Conservation (phyloP, 2,797 vertebrate species). For the Hybognathus amarus region DNA sequence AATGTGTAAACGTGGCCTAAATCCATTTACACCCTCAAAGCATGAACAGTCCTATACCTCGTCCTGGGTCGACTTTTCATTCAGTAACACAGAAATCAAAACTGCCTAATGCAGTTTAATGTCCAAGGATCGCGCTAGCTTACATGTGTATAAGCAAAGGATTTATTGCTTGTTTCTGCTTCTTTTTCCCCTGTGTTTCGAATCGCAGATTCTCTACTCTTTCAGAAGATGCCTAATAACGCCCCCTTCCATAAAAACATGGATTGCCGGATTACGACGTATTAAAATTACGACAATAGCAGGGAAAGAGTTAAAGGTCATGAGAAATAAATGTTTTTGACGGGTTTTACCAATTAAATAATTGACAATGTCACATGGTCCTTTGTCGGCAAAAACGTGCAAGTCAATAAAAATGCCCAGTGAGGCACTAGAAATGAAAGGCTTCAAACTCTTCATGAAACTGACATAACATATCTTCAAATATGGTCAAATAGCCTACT, state of each 20-base stretch:
- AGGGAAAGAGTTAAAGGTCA: background rate
- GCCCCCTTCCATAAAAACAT: background rate
- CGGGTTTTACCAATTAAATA: background rate
- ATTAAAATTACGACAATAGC: background rate
- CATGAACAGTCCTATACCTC: background rate
- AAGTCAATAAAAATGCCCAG: background rate
- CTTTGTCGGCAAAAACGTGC: background rate
- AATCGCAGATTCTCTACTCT: background rate
- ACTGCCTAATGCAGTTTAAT: background rate
- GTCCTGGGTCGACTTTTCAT: background rate
- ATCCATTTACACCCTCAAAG: background rate
- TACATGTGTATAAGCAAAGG: background rate
- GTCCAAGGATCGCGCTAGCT: background rate
- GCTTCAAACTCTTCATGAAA: background rate
- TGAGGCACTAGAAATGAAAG: background rate
- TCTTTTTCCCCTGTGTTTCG: background rate
- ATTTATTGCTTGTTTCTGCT: background rate
- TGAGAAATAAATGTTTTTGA: slow-evolving; percentile 24
- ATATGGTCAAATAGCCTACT: background rate
- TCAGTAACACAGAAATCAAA: background rate
- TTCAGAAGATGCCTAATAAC: background rate
- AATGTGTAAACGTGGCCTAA: no score
- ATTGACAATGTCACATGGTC: background rate
- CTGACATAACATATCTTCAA: background rate
- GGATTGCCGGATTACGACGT: no score